Percentiles rank a stretch among this genome's conserved stretches.
phyloP scores from a whole-genome alignment of 2,797 vertebrate genomes.

The Cossypha polioptera region DNA sequence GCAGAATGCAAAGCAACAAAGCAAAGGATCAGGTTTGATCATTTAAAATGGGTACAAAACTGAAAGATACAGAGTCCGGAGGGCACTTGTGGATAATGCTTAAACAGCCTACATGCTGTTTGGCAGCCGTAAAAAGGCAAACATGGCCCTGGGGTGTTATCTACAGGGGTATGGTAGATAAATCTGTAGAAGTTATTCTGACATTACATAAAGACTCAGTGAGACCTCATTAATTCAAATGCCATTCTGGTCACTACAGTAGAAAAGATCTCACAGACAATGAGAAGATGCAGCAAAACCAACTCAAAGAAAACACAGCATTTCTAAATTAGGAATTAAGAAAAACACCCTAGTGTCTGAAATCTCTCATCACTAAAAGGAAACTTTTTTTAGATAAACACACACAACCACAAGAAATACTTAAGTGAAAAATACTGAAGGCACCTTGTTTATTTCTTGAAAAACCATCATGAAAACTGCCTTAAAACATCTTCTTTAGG shows the following conservation, averaged over 20 bases:
- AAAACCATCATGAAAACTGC: background rate
- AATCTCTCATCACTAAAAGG: background rate
- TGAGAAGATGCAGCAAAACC: conserved; percentile 40
- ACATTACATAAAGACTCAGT: conserved; percentile 67
- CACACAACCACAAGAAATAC: background rate
- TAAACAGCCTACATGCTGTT: conserved; percentile 58
- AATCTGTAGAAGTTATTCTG: conserved; percentile 65
- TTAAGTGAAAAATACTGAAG: background rate
- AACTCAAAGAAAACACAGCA: background rate
- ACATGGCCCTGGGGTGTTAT: conserved; percentile 64
- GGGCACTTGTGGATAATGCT: conserved; percentile 64
- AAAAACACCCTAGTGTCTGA: background rate
- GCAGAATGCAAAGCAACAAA: conserved; percentile 54
- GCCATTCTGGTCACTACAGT: conserved; percentile 54
- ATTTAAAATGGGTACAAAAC: conserved; percentile 67
- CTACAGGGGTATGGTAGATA: conserved; percentile 57
- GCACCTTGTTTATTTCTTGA: background rate
- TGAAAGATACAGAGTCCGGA: conserved; percentile 64
- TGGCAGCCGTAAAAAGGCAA: conserved; percentile 71
- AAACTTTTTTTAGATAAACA: background rate
- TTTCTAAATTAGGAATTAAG: background rate
- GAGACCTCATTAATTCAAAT: conserved; percentile 70
- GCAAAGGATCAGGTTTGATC: conserved; percentile 67
- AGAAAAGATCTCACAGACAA: conserved; percentile 50
- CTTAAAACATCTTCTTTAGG: background rate